A percentile compares a stretch with the other conserved stretches of the same genome.
These are phyloP conservation scores for Andrena praecox DNA, from an alignment of 2,888 invertebrate species.

Conservation along the genomic window DNA sequence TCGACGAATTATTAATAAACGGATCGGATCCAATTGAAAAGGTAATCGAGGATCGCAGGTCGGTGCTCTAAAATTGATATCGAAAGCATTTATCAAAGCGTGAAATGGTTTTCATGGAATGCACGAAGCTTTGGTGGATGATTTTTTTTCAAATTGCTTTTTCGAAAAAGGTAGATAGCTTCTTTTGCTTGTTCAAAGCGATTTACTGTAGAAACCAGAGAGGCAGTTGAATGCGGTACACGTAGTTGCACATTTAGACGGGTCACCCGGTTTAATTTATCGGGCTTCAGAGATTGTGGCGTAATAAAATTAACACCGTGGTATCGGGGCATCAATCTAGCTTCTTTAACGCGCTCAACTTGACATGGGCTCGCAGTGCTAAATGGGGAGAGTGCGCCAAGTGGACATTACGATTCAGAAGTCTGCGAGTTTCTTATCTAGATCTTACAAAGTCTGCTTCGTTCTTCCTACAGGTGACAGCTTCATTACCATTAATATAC, in stretches of 20 bases:
- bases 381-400: constrained; percentile 19
- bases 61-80: not conserved
- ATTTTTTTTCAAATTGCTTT: not conserved
- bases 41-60: constrained; percentile 14
- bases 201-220: too few relatives aligned
- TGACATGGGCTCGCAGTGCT: constrained; percentile 25
- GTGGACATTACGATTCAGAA: constrained; percentile 3
- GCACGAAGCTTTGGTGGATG: not conserved
- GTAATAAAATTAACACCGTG: constrained; percentile 38
- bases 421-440: constrained; percentile 28
- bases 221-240: not conserved
- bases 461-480: not conserved
- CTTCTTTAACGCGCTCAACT: constrained; percentile 26
- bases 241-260: not conserved
- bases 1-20: constrained; percentile 26
- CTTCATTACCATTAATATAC: not conserved
- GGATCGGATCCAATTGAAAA: constrained; percentile 25
- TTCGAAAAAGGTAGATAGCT: not conserved
- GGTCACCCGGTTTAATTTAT: constrained; percentile 12
- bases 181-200: not conserved
- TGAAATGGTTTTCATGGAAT: not conserved
- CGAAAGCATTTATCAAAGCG: not conserved
- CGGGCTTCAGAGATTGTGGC: not conserved
- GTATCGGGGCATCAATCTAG: constrained; percentile 41
- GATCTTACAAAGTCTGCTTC: constrained; percentile 9